A percentile compares a stretch with the other conserved stretches of the same genome.
Conservation (phyloP, 2,113 vertebrate genomes). For the Sapayoa aenigma region DNA sequence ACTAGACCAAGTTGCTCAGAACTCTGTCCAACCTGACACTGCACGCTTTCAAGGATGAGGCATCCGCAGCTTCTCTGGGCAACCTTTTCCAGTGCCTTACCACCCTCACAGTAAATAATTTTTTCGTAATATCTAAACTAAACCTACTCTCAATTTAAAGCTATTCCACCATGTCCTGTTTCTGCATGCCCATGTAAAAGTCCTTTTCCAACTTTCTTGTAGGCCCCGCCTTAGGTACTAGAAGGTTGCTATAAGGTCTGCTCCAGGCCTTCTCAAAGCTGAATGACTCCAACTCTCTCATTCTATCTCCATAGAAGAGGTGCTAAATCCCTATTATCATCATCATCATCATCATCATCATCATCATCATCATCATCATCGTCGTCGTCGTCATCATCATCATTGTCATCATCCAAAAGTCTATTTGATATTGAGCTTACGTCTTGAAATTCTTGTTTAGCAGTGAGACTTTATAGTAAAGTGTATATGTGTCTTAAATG, state of each 20-base stretch:
- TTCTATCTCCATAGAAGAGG: not conserved
- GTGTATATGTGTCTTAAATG: not conserved
- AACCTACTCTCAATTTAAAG: not conserved
- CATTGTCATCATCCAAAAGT: not conserved
- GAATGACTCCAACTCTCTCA: not conserved
- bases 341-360: not conserved
- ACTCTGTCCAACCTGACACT: not conserved
- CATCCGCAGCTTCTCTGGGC: not conserved
- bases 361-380: not conserved
- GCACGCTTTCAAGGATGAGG: not conserved
- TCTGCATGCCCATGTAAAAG: not conserved
- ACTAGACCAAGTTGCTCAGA: not conserved
- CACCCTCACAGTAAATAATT: not conserved
- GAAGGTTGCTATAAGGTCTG: not conserved
- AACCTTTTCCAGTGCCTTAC: not conserved
- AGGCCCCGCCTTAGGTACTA: not conserved
- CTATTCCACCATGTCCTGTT: not conserved
- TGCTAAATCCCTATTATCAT: not conserved
- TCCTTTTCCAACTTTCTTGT: not conserved
- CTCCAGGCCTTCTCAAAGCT: not conserved
- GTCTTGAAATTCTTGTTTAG: not conserved
- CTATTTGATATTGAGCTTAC: not conserved
- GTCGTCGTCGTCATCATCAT: too few species aligned
- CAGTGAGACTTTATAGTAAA: not conserved
- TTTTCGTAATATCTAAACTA: not conserved